phyloP scores from a whole-genome alignment of 2,113 vertebrate genomes.

The Symphodus melops region DNA sequence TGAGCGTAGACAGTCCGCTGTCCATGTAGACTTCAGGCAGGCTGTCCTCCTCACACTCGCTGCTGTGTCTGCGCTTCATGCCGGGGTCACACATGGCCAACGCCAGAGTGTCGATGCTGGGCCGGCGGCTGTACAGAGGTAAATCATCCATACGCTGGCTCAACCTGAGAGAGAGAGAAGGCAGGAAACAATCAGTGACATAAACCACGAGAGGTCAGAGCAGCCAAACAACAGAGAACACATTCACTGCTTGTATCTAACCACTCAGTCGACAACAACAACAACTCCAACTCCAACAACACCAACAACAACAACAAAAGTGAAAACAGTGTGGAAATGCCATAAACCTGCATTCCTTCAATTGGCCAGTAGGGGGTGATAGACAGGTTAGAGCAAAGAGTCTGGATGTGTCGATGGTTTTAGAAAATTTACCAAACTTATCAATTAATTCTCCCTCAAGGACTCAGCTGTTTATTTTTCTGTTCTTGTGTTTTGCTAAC shows the following conservation, averaged over 20 bases:
- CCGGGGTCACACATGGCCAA: constrained; percentile 94
- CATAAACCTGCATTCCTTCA: no score
- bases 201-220: neutral
- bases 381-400: no score
- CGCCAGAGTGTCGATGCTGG: constrained; percentile 87
- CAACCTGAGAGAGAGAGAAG: constrained; percentile 74
- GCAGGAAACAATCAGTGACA: neutral
- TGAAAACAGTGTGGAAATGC: no score
- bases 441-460: no score
- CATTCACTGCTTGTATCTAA: no score
- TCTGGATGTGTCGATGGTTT: no score
- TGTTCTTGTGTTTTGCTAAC: no score
- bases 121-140: constrained; percentile 52
- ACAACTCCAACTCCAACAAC: no score
- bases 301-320: no score
- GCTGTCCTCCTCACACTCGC: constrained; percentile 91
- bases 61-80: constrained; percentile 84
- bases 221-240: neutral
- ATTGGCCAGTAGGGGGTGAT: no score
- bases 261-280: neutral
- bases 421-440: no score
- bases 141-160: constrained; percentile 86
- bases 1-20: constrained; percentile 94
- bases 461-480: no score
- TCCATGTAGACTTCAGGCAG: constrained; percentile 92